Base-by-base conservation (phyloP, 2,113 vertebrate genomes). In the Mormyrus lacerda region DNA sequence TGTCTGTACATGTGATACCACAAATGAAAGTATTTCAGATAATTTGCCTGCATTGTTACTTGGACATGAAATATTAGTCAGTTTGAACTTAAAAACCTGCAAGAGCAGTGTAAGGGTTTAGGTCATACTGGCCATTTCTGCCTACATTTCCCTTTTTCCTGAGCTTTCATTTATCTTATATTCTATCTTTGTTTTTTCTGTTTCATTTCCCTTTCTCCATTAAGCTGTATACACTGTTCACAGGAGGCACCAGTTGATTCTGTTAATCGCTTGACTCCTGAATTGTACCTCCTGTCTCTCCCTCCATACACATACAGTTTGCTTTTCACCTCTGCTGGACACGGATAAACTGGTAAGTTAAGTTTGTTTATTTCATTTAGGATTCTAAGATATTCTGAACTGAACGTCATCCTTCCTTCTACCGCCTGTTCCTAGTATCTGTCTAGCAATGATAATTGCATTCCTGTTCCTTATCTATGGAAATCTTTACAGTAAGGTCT, bases 231-330 rank as follows among this genome's bases (percentile, higher is more conserved):
- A 50, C 50, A 27, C 87, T 88, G 42, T 88, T 24, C 48, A 55
- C 44, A 88, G 61, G 11, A 45, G n/a, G 58, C 11, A 27, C 11
- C n/a, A 35, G 47, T 44, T 89, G 3, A 10, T 89, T 19, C 47
- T 42, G 19, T 6, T 69, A 45, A 44, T 69, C 55, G 47, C 24
- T 31, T 87, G 86, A 5, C 86, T 61, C 51, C 53, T 31, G n/a
- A 87, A 17, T 39, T 87, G 87, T n/a, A 21, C n/a, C 42, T 21
- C 24, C 87, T 31, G n/a, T 42, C 53, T 61, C 31, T 24, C 17
- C n/a, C 31, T 24, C n/a, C 87, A 88, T 51, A 87, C 31, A 87
- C 85, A 53, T 55, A 61, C 47, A 84, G 15, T 76, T 31, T 85
- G 45, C 50, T 51, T 19, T 87, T 87, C 53, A 50, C 53, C 53